phyloP scores from a whole-genome alignment of 2,797 vertebrate species.

The Sebastiscus albofasciatus region DNA sequence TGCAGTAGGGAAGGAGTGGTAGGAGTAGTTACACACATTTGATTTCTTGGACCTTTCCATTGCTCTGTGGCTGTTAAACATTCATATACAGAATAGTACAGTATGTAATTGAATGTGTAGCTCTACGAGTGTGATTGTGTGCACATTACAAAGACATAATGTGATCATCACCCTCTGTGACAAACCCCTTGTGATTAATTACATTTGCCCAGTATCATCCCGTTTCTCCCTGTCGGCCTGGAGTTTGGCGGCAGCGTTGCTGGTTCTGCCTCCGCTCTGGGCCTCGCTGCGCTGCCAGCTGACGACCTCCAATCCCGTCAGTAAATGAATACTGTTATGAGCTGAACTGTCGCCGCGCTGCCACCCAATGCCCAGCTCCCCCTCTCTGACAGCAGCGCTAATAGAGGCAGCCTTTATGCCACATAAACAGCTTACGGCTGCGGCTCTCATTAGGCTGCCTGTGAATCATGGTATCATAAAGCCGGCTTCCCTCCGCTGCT shows the following conservation, averaged over 20 bases:
- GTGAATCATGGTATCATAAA: conserved; percentile 52
- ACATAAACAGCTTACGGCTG: conserved; percentile 63
- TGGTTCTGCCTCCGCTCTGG: not conserved
- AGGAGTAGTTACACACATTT: not conserved
- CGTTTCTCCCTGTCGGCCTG: not conserved
- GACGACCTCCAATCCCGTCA: conserved; percentile 23
- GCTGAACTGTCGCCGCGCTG: conserved; percentile 33
- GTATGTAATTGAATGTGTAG: not conserved
- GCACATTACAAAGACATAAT: not conserved
- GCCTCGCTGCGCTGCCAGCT: not conserved
- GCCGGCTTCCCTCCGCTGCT: conserved; percentile 28
- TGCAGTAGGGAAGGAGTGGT: not conserved
- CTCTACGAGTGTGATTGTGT: not conserved
- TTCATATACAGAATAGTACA: too few species aligned
- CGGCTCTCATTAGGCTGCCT: conserved; percentile 59
- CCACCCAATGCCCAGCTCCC: conserved; percentile 27
- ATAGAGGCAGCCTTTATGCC: conserved; percentile 57
- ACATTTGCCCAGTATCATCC: conserved; percentile 7
- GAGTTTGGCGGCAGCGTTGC: not conserved
- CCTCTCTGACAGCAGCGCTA: conserved; percentile 40
- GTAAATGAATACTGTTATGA: conserved; percentile 27
- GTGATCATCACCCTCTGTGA: not conserved
- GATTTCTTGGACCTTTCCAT: not conserved
- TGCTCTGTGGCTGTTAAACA: not conserved
- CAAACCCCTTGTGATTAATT: conserved; percentile 22